These are phyloP conservation scores for Andrena hattorfiana DNA, from an alignment of 2,888 invertebrate species.

Conservation along the genomic window DNA sequence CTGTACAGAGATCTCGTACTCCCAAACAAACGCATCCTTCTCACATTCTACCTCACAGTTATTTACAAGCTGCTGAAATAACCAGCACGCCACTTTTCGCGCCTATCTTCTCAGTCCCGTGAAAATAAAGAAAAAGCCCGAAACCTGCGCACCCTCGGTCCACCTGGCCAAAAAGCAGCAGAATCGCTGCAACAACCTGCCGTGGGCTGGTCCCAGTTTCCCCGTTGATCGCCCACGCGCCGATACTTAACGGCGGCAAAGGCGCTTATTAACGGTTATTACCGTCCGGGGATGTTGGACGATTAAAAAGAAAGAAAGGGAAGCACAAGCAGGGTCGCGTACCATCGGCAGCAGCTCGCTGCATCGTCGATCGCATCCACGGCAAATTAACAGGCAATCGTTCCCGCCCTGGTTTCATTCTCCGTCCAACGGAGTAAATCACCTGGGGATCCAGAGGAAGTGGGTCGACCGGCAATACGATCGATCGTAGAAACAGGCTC, in stretches of 20 bases:
- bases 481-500: conserved; percentile 16
- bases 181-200: conserved; percentile 66
- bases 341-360: conserved; percentile 30
- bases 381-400: conserved; percentile 53
- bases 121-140: conserved; percentile 15
- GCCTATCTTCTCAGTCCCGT: conserved; percentile 10
- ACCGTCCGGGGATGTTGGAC: conserved; percentile 73
- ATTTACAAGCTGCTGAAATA: neutral
- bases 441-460: conserved; percentile 16
- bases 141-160: conserved; percentile 27
- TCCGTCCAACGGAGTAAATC: conserved; percentile 33
- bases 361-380: conserved; percentile 43
- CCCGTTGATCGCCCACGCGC: conserved; percentile 74
- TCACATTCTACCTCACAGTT: too few relatives aligned
- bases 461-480: conserved; percentile 21
- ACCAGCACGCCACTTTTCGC: neutral
- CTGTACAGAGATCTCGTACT: too few relatives aligned
- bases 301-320: conserved; percentile 60
- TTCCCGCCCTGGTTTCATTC: conserved; percentile 52
- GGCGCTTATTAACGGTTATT: conserved; percentile 81
- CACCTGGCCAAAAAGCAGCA: conserved; percentile 56
- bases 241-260: conserved; percentile 77
- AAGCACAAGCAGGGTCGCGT: conserved; percentile 7
- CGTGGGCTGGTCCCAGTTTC: conserved; percentile 59
- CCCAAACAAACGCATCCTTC: too few relatives aligned